Percentiles rank a stretch among this genome's conserved stretches.
These are phyloP conservation scores for Cheilinus undulatus DNA, from an alignment of 2,113 vertebrate genomes.

Conservation along the genomic window DNA sequence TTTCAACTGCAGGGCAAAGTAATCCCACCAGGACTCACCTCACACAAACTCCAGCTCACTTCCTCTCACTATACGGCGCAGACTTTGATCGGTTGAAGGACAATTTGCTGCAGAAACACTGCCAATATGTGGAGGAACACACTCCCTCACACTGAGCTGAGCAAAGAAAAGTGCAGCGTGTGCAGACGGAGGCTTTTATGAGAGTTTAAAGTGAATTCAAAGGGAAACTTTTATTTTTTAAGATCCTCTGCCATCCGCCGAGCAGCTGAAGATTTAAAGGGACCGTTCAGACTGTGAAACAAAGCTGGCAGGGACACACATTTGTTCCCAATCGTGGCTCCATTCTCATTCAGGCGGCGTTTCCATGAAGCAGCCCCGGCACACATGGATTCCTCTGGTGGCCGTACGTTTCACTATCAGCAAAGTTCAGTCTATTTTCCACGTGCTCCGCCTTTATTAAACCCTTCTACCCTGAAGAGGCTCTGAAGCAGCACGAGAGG, in stretches of 20 bases:
- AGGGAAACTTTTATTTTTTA: conserved; percentile 8
- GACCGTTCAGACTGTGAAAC: conserved; percentile 4
- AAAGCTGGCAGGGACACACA: conserved; percentile 33
- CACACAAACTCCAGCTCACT: background rate
- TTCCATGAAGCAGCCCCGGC: conserved; percentile 29
- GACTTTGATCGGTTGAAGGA: conserved; percentile 48
- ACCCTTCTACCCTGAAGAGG: conserved; percentile 2
- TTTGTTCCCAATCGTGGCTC: conserved; percentile 18
- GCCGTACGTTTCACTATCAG: conserved; percentile 28
- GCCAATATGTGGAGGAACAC: conserved; percentile 3
- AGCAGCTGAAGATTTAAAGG: conserved; percentile 27
- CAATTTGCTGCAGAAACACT: conserved; percentile 25
- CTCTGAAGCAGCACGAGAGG: too few species aligned
- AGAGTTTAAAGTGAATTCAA: conserved; percentile 28
- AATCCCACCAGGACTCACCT: conserved; percentile 2
- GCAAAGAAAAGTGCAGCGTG: conserved; percentile 9
- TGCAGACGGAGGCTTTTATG: conserved; percentile 26
- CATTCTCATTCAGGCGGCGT: conserved; percentile 25
- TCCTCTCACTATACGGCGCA: background rate
- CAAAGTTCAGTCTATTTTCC: conserved; percentile 32
- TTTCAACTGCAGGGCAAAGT: background rate
- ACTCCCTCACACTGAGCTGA: background rate
- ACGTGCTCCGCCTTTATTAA: conserved; percentile 36
- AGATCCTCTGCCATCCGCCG: background rate
- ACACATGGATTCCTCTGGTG: conserved; percentile 15